phyloP scores from a whole-genome alignment of 2,797 vertebrate species.

The Ptychadena robeensis region DNA sequence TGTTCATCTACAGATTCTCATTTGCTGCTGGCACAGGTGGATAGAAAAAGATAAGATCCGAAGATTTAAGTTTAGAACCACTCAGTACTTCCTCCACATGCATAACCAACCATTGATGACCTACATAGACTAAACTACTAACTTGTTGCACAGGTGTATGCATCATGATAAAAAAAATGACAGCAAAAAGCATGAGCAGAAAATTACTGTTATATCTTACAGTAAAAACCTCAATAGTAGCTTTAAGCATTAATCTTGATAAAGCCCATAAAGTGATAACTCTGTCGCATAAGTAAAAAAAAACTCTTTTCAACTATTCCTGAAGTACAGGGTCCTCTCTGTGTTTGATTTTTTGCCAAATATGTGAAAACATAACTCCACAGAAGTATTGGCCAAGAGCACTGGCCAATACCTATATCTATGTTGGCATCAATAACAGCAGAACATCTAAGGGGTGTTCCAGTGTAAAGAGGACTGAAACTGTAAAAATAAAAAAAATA shows the following conservation, averaged over 20 bases:
- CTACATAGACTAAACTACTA: constrained; percentile 72
- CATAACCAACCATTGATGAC: constrained; percentile 67
- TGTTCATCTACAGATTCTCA: constrained; percentile 56
- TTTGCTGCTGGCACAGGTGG: constrained; percentile 54
- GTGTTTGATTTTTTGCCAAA: too few relatives aligned
- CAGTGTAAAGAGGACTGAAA: too few relatives aligned
- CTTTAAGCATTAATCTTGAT: not conserved
- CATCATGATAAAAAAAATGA: not conserved
- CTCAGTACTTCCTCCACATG: constrained; percentile 56
- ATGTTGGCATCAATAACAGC: too few relatives aligned
- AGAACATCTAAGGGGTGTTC: too few relatives aligned
- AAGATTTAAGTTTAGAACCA: constrained; percentile 60
- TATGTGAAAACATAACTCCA: too few relatives aligned
- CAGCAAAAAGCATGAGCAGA: not conserved
- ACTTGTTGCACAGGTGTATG: constrained; percentile 69
- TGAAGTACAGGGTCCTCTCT: not conserved
- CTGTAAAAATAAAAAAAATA: too few relatives aligned
- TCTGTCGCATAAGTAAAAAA: not conserved
- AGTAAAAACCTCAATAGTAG: not conserved
- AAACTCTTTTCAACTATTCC: not conserved
- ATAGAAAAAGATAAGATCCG: constrained; percentile 51
- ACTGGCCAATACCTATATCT: too few relatives aligned
- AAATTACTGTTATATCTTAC: not conserved
- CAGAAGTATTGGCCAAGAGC: too few relatives aligned
- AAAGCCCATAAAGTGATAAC: not conserved